phyloP scores from a whole-genome alignment of 2,888 invertebrate genomes.

The Aproaerema taeniolella region DNA sequence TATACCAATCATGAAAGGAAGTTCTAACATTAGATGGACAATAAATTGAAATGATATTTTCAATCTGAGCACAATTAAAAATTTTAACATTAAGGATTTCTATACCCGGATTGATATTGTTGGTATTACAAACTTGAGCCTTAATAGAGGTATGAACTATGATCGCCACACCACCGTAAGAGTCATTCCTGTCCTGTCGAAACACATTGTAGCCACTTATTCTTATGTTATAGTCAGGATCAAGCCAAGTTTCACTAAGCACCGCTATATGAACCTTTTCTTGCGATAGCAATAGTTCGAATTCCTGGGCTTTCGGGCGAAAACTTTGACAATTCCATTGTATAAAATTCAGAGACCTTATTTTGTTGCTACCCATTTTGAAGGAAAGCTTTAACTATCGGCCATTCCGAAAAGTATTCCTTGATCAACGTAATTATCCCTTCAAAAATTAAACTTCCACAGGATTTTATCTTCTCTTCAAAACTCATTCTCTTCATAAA shows the following conservation, averaged over 20 bases:
- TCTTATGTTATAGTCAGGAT: not conserved
- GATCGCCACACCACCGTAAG: slow-evolving; percentile 18
- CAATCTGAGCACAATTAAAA: slow-evolving; percentile 10
- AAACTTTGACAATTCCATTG: slow-evolving; percentile 1
- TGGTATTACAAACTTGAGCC: not conserved
- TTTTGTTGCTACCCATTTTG: not conserved
- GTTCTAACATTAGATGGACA: slow-evolving; percentile 15
- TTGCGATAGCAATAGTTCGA: slow-evolving; percentile 1
- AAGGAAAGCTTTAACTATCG: slow-evolving; percentile 1
- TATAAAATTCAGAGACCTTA: not conserved
- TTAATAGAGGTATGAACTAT: slow-evolving; percentile 16
- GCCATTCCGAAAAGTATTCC: slow-evolving; percentile 12
- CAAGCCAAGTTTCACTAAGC: slow-evolving; percentile 22
- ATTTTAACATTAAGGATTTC: slow-evolving; percentile 13
- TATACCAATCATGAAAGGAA: slow-evolving; percentile 10
- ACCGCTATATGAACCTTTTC: slow-evolving; percentile 21
- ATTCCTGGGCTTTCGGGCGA: not conserved
- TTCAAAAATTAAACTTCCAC: not conserved
- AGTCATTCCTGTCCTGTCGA: slow-evolving; percentile 14
- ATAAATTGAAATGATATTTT: slow-evolving; percentile 18
- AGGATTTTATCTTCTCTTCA: slow-evolving; percentile 1
- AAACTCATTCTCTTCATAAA: slow-evolving; percentile 6
- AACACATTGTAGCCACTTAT: slow-evolving; percentile 14
- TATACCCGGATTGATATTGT: slow-evolving; percentile 11
- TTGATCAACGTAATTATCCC: too few species aligned